These are phyloP conservation scores for Ruditapes philippinarum DNA, from an alignment of 1,140 invertebrate genomes.

Conservation along the genomic window DNA sequence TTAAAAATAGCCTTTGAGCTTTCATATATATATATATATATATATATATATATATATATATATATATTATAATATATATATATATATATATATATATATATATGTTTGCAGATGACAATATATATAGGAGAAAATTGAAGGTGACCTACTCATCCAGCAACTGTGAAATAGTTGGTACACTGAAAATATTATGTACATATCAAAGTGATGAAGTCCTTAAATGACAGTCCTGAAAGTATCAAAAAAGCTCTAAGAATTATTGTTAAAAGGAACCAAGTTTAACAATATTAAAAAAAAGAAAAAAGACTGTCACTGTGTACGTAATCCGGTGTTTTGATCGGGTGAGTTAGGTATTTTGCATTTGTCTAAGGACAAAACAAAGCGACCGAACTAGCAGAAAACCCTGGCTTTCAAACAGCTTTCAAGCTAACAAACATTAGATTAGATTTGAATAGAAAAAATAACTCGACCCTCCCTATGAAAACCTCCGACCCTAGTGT, in stretches of 20 bases:
- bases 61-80: no score
- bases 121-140: conserved; percentile 39
- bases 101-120: no score
- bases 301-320: conserved; percentile 39
- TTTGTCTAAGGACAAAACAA: conserved; percentile 44
- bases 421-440: conserved; percentile 42
- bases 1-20: no score
- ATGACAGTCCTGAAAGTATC: background rate
- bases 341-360: conserved; percentile 46
- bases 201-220: conserved; percentile 22
- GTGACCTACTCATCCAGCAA: conserved; percentile 28
- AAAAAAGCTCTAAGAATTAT: background rate
- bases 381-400: conserved; percentile 42
- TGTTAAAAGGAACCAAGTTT: conserved; percentile 35
- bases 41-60: no score
- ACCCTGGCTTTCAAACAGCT: conserved; percentile 42
- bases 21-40: no score
- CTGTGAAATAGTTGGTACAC: conserved; percentile 50
- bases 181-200: conserved; percentile 14
- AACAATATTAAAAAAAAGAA: conserved; percentile 21
- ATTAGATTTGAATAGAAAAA: no score
- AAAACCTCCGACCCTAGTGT: no score
- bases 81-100: no score
- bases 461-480: no score
- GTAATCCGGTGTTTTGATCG: conserved; percentile 39